A percentile compares a stretch with the other conserved stretches of the same genome.
Conservation (phyloP, 2,797 vertebrate genomes). For the Acipenser oxyrinchus region DNA sequence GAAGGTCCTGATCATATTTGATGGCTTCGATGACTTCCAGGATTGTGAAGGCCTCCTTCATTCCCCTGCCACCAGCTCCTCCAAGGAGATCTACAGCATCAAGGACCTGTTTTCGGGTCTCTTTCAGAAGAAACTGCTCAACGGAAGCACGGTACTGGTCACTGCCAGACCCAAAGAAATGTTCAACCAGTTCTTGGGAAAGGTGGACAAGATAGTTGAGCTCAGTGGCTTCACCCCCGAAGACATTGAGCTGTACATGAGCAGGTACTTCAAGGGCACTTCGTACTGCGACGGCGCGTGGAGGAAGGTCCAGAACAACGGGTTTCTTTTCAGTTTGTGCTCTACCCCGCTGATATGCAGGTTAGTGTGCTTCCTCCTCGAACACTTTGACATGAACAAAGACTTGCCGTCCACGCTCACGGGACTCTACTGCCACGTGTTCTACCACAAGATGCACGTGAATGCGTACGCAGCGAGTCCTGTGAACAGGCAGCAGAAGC, state of each 20-base stretch:
- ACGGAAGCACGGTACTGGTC: conserved; percentile 73
- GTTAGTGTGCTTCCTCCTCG: conserved; percentile 61
- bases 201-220: conserved; percentile 69
- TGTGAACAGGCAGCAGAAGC: conserved; percentile 22
- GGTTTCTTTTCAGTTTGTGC: conserved; percentile 66
- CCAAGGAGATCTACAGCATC: conserved; percentile 42
- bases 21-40: conserved; percentile 69
- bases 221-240: conserved; percentile 62
- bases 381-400: conserved; percentile 32
- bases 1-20: conserved; percentile 76
- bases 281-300: conserved; percentile 33
- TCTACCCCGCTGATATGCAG: conserved; percentile 71
- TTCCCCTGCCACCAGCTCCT: conserved; percentile 34
- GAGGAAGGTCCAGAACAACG: conserved; percentile 44
- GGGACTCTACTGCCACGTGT: conserved; percentile 55
- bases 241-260: conserved; percentile 60
- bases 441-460: conserved; percentile 45
- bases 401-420: conserved; percentile 72
- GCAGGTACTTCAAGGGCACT: conserved; percentile 53
- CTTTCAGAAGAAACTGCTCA: conserved; percentile 73
- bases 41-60: conserved; percentile 63
- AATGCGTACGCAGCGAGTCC: background rate
- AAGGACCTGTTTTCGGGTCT: conserved; percentile 69
- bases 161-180: conserved; percentile 65
- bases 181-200: conserved; percentile 60